These are phyloP conservation scores for Battus philenor DNA, from an alignment of 1,140 invertebrate genomes.

Conservation along the genomic window DNA sequence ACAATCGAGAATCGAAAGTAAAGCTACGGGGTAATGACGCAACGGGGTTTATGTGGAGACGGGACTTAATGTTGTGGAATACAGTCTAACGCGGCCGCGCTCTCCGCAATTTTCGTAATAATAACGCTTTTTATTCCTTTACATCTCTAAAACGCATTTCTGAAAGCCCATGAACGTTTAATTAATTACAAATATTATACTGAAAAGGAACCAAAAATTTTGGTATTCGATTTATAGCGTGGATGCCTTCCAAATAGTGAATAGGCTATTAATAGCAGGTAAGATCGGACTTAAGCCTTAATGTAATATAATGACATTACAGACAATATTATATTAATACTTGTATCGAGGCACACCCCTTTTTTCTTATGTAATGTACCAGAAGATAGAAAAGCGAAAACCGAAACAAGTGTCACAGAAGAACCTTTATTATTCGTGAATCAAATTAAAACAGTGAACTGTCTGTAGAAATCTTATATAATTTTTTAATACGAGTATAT, in stretches of 20 bases:
- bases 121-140: conserved; percentile 13
- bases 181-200: neutral
- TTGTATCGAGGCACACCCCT: too few species aligned
- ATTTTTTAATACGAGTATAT: too few species aligned
- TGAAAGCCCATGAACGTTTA: neutral
- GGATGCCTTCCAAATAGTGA: neutral
- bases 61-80: conserved; percentile 49
- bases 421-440: too few species aligned
- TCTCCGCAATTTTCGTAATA: conserved; percentile 6
- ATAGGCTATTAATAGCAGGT: neutral
- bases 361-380: too few species aligned
- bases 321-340: too few species aligned
- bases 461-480: too few species aligned
- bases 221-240: neutral
- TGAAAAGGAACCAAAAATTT: neutral
- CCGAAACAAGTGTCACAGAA: too few species aligned
- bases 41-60: conserved; percentile 37
- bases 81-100: conserved; percentile 20
- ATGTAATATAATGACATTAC: too few species aligned
- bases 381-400: too few species aligned
- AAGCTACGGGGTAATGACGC: conserved; percentile 41
- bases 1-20: neutral
- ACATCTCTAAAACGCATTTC: neutral
- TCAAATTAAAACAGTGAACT: too few species aligned
- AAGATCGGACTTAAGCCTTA: neutral